phyloP scores from a whole-genome alignment of 1,140 invertebrate species.

The Macrotrachela quadricornifera region DNA sequence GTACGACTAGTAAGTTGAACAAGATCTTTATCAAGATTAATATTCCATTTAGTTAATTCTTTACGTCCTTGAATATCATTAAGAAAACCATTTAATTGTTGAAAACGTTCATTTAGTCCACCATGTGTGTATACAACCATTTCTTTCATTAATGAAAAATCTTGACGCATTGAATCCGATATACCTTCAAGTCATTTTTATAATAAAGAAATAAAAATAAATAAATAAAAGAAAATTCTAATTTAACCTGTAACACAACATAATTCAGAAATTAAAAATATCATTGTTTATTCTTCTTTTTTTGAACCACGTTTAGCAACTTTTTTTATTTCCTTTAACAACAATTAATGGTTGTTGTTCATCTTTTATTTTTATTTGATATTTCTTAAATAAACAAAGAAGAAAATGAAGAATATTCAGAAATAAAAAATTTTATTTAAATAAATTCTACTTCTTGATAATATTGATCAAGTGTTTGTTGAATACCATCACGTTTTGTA shows the following conservation, averaged over 20 bases:
- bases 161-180: slow-evolving; percentile 1
- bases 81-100: background rate
- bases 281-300: slow-evolving; percentile 6
- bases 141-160: slow-evolving; percentile 7
- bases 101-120: slow-evolving; percentile 2
- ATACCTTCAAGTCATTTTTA: no score
- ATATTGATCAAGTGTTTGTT: no score
- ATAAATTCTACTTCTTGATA: no score
- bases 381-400: slow-evolving; percentile 33
- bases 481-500: slow-evolving; percentile 36
- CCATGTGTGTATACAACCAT: background rate
- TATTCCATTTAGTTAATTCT: no score
- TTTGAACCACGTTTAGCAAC: background rate
- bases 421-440: no score
- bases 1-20: no score
- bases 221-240: background rate
- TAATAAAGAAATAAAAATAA: background rate
- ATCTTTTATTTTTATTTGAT: slow-evolving; percentile 28
- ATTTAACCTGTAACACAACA: slow-evolving; percentile 1
- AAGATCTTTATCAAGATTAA: no score
- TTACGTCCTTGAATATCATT: no score
- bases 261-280: slow-evolving; percentile 6
- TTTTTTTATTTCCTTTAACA: slow-evolving; percentile 2
- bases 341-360: slow-evolving; percentile 42
- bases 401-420: no score